Percentiles rank a stretch among this genome's conserved stretches.
Evolutionary conservation across 2,888 invertebrate species (phyloP).

Genomic region (Abscondita cerata): DNA sequence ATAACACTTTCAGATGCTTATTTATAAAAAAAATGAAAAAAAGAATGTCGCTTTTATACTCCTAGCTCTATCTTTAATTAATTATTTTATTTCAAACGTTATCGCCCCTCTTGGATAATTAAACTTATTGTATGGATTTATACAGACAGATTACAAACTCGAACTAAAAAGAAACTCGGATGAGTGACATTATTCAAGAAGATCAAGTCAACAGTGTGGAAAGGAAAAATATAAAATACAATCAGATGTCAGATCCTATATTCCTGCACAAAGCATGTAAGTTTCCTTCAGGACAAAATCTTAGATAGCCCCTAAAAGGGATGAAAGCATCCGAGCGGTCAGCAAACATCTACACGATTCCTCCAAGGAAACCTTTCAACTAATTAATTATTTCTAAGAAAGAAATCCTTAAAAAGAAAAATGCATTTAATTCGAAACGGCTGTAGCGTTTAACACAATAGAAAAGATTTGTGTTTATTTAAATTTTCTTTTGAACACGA

Average conservation of each 20-base stretch:
- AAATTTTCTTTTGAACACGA: too few species aligned
- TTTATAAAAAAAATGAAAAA: too few species aligned
- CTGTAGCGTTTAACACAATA: background rate
- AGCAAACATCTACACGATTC: constrained; percentile 31
- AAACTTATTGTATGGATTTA: too few species aligned
- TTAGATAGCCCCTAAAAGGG: constrained; percentile 36
- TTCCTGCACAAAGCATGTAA: constrained; percentile 41
- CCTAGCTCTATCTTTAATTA: too few species aligned
- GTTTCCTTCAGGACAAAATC: constrained; percentile 33
- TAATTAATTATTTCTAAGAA: constrained; percentile 51
- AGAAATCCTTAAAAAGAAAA: constrained; percentile 44
- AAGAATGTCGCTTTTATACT: too few species aligned
- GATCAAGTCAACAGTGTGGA: constrained; percentile 30
- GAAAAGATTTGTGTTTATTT: background rate
- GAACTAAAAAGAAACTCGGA: background rate
- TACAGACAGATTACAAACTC: background rate
- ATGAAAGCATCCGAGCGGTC: constrained; percentile 40
- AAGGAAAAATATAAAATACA: constrained; percentile 38
- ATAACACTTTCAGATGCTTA: too few species aligned
- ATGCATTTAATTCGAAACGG: constrained; percentile 40
- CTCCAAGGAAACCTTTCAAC: constrained; percentile 48
- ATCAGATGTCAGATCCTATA: constrained; percentile 36
- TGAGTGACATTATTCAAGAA: constrained; percentile 19
- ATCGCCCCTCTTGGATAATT: too few species aligned
- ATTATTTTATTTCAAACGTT: too few species aligned